phyloP scores from a whole-genome alignment of 2,888 invertebrate species.

The Blastobasis adustella region DNA sequence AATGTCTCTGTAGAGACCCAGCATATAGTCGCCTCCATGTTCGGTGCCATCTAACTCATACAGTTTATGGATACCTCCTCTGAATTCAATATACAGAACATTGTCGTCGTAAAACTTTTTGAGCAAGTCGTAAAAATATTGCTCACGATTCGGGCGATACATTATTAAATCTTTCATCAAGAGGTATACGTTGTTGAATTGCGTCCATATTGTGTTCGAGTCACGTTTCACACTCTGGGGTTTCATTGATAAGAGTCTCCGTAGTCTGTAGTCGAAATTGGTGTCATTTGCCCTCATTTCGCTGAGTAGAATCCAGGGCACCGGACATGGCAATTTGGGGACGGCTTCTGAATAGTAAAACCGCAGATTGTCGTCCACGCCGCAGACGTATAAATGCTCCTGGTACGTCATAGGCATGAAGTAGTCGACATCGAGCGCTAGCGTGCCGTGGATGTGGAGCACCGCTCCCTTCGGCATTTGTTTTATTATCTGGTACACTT shows the following conservation, averaged over 20 bases:
- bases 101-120: conserved; percentile 79
- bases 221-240: conserved; percentile 48
- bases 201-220: conserved; percentile 75
- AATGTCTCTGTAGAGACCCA: conserved; percentile 70
- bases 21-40: conserved; percentile 68
- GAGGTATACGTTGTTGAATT: conserved; percentile 70
- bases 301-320: conserved; percentile 65
- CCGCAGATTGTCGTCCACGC: conserved; percentile 32
- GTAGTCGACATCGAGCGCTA: conserved; percentile 75
- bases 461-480: conserved; percentile 85
- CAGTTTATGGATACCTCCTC: conserved; percentile 73
- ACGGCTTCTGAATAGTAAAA: conserved; percentile 46
- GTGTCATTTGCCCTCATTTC: conserved; percentile 59
- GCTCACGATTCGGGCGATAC: conserved; percentile 78
- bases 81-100: conserved; percentile 80
- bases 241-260: conserved; percentile 61
- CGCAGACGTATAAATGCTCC: conserved; percentile 75
- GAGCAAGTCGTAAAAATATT: conserved; percentile 77
- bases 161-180: conserved; percentile 70
- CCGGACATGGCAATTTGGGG: conserved; percentile 42
- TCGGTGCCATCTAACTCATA: conserved; percentile 78
- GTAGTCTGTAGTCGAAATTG: conserved; percentile 69
- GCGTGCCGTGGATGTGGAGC: conserved; percentile 80
- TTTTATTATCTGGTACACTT: conserved; percentile 79
- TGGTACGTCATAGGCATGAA: conserved; percentile 78